phyloP scores from a whole-genome alignment of 2,113 vertebrate species.

The Bubo scandiacus region DNA sequence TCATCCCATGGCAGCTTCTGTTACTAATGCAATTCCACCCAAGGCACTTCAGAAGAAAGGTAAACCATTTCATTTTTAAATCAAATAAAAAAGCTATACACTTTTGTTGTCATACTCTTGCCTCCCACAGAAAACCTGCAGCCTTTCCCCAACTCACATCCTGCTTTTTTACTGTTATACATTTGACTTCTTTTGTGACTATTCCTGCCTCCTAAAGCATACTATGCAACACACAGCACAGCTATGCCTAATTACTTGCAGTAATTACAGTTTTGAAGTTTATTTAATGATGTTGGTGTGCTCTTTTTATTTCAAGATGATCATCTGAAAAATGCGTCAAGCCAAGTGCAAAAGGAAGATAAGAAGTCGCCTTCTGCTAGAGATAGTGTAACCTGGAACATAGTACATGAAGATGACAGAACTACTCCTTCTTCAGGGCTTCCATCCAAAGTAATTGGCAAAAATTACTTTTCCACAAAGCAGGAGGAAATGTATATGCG shows the following conservation, averaged over 20 bases:
- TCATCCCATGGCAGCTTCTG: constrained; percentile 70
- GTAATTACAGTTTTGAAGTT: not conserved
- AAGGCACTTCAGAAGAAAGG: constrained; percentile 29
- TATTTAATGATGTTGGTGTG: not conserved
- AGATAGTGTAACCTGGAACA: constrained; percentile 37
- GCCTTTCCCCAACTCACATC: not conserved
- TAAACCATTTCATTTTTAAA: not conserved
- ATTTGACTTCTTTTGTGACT: not conserved
- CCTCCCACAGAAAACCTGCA: not conserved
- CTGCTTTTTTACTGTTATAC: not conserved
- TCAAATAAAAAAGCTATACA: not conserved
- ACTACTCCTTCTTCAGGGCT: not conserved
- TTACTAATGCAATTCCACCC: constrained; percentile 28
- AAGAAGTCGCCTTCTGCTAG: not conserved
- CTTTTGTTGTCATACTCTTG: not conserved
- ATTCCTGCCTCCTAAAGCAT: not conserved
- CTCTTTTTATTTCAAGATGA: not conserved
- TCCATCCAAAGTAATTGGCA: not conserved
- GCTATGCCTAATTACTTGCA: not conserved
- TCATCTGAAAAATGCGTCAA: not conserved
- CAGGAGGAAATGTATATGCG: constrained; percentile 82
- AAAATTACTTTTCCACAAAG: constrained; percentile 69
- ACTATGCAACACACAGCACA: not conserved
- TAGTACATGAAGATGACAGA: not conserved
- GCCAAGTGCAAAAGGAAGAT: not conserved